Percentiles rank a stretch among this genome's conserved stretches.
Conservation (phyloP, 2,113 vertebrate species). For the Proteles cristata region DNA sequence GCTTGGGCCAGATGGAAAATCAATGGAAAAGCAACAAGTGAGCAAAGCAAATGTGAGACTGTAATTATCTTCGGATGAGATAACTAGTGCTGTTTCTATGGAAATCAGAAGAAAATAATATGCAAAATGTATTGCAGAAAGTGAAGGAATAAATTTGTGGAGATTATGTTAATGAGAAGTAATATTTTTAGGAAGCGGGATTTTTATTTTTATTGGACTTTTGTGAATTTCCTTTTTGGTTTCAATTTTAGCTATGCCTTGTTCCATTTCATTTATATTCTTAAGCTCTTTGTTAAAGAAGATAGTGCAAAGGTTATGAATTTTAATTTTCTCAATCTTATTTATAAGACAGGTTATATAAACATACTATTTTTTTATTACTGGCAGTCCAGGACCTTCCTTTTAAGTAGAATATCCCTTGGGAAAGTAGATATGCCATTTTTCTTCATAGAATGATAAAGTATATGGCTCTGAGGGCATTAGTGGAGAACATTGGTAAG, state of each 20-base stretch:
- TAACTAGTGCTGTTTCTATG: not conserved
- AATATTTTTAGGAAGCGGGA: not conserved
- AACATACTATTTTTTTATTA: not conserved
- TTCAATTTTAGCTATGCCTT: not conserved
- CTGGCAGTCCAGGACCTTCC: not conserved
- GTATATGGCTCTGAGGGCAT: not conserved
- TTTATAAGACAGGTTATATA: not conserved
- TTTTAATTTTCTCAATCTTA: not conserved
- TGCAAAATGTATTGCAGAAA: not conserved
- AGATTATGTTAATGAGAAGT: not conserved
- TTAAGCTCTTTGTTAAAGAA: not conserved
- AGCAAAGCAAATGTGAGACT: not conserved
- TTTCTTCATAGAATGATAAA: not conserved
- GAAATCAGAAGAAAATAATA: conserved; percentile 44
- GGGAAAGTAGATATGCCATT: not conserved
- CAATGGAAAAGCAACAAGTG: not conserved
- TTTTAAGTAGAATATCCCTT: conserved; percentile 1
- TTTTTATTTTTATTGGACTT: conserved; percentile 34
- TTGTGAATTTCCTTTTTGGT: not conserved
- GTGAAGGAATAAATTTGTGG: not conserved
- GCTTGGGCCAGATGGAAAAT: conserved; percentile 10
- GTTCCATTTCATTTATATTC: not conserved
- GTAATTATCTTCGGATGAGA: not conserved
- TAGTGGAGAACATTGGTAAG: not conserved
- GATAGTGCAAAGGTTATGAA: not conserved